Percentiles rank a stretch among this genome's conserved stretches.
These are phyloP conservation scores for Neopelma chrysocephalum DNA, from an alignment of 2,797 vertebrate genomes.

Conservation along the genomic window DNA sequence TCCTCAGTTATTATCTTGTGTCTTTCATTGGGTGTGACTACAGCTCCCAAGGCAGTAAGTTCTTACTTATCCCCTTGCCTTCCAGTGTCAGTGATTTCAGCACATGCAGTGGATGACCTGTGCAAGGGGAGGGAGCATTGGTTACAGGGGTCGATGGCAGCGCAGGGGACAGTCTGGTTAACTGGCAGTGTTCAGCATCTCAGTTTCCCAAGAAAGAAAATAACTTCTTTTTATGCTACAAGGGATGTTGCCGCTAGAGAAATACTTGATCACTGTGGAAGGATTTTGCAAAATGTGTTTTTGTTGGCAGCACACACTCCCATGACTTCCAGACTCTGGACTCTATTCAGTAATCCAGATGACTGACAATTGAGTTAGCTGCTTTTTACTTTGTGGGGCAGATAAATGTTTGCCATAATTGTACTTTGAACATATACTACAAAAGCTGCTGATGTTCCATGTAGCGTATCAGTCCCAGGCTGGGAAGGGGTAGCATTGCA, in stretches of 20 bases:
- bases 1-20: neutral
- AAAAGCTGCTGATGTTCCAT: neutral
- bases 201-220: neutral
- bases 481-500: neutral
- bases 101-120: neutral
- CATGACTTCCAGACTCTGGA: conserved; percentile 28
- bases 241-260: neutral
- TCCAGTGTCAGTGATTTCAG: neutral
- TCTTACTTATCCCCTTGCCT: neutral
- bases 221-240: neutral
- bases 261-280: neutral
- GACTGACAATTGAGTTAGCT: neutral
- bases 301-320: neutral
- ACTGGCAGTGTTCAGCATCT: neutral
- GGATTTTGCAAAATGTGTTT: conserved; percentile 19
- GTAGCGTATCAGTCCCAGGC: neutral
- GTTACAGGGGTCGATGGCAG: neutral
- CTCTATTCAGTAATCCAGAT: conserved; percentile 13
- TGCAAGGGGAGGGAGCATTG: neutral
- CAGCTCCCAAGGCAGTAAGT: neutral
- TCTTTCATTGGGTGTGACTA: neutral
- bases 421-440: neutral
- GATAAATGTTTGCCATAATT: conserved; percentile 47
- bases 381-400: neutral
- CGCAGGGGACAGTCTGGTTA: neutral